Percentiles rank a stretch among this genome's conserved stretches.
Conservation (phyloP, 2,888 invertebrate genomes). For the Ormyrus thymus region DNA sequence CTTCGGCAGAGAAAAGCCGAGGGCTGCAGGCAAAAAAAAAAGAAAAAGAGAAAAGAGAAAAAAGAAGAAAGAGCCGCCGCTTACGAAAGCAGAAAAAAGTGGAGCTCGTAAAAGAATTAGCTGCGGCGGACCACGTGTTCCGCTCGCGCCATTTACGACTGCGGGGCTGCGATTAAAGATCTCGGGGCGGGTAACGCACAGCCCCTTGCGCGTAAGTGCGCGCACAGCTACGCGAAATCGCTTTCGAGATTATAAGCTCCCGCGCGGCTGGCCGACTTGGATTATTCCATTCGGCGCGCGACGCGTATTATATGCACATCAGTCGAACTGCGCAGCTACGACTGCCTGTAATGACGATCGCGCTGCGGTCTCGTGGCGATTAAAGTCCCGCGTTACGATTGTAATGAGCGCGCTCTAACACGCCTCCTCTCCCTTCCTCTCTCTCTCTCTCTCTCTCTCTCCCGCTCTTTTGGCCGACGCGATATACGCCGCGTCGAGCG, state of each 20-base stretch:
- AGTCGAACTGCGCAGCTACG: neutral
- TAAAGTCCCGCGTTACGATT: constrained; percentile 27
- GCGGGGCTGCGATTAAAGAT: neutral
- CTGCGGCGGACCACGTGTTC: too few relatives aligned
- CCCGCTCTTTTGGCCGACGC: neutral
- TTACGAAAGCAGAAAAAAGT: too few relatives aligned
- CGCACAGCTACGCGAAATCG: constrained; percentile 10
- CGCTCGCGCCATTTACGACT: neutral
- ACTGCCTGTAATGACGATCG: constrained; percentile 22
- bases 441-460: neutral
- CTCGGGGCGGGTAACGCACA: too few relatives aligned
- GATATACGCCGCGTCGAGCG: neutral
- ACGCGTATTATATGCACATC: neutral
- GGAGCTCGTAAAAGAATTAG: too few relatives aligned
- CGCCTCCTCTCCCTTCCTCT: too few relatives aligned
- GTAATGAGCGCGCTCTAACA: neutral
- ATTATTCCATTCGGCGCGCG: constrained; percentile 26
- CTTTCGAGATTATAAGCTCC: constrained; percentile 34
- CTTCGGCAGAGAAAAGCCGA: too few relatives aligned
- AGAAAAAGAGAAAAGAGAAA: neutral
- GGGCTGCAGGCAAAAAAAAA: neutral
- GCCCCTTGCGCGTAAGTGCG: neutral
- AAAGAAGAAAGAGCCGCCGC: neutral
- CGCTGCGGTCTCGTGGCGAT: neutral
- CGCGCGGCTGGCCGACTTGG: neutral